phyloP scores from a whole-genome alignment of 2,888 invertebrate genomes.

The Athrips mouffetella region DNA sequence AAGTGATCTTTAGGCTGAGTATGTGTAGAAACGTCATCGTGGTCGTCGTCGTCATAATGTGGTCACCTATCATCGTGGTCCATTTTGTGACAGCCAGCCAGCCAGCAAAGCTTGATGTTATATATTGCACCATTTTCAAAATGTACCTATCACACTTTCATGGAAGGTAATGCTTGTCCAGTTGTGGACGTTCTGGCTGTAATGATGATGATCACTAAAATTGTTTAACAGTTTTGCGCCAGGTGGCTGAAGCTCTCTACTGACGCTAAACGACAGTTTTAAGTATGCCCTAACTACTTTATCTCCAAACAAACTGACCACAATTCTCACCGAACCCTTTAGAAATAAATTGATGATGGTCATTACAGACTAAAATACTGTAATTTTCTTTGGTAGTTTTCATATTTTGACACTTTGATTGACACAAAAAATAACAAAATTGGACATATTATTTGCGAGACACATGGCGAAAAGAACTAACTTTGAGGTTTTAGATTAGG shows the following conservation, averaged over 20 bases:
- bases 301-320: neutral
- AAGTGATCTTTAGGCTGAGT: no score
- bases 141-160: no score
- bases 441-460: neutral
- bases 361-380: neutral
- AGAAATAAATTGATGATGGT: neutral
- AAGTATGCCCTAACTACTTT: slow-evolving; percentile 1
- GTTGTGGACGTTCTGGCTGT: no score
- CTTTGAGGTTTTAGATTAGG: no score
- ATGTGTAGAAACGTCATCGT: no score
- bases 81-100: no score
- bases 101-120: no score
- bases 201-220: no score
- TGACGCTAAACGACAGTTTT: neutral
- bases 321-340: neutral
- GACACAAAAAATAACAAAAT: neutral
- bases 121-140: no score
- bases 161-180: no score
- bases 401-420: neutral
- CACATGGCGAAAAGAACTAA: neutral
- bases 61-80: no score
- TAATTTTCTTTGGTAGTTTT: neutral
- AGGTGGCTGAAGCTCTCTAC: neutral
- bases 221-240: neutral
- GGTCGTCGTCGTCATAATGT: no score